Evolutionary conservation across 1,140 invertebrate species (phyloP).

Genomic region (Oedothorax gibbosus): DNA sequence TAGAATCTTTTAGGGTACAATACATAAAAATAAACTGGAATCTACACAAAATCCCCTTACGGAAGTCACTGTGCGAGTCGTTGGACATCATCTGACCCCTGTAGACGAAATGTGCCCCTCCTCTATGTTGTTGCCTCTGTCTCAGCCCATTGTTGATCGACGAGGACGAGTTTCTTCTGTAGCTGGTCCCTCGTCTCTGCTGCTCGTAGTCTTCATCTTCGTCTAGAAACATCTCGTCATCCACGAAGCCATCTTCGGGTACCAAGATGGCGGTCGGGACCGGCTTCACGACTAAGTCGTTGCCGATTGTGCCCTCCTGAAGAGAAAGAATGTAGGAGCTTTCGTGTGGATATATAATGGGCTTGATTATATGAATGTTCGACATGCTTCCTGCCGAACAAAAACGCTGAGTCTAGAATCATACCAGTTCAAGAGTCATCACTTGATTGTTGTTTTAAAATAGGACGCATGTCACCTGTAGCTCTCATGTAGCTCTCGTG

Average conservation of each 20-base stretch:
- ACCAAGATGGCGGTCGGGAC: conserved; percentile 75
- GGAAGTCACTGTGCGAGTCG: conserved; percentile 56
- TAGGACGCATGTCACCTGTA: no score
- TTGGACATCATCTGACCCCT: conserved; percentile 45
- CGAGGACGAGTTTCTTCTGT: conserved; percentile 7
- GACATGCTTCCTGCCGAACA: no score
- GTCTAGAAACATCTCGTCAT: conserved; percentile 82
- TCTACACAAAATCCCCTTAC: conserved; percentile 25
- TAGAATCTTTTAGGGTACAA: no score
- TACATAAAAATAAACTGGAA: no score
- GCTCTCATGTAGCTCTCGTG: no score
- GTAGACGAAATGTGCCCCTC: conserved; percentile 58
- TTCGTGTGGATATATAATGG: no score
- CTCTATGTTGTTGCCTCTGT: not conserved
- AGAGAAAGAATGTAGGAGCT: not conserved
- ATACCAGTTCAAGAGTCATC: no score
- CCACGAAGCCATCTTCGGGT: conserved; percentile 71
- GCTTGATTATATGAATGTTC: no score
- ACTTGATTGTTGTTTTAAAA: no score
- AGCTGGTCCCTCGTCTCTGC: not conserved
- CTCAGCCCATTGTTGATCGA: not conserved
- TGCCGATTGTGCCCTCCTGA: conserved; percentile 90
- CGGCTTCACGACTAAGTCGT: conserved; percentile 86
- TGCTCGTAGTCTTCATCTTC: conserved; percentile 68
- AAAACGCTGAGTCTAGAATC: no score